These are phyloP conservation scores for Oplegnathus fasciatus DNA, from an alignment of 2,113 vertebrate species.

Conservation along the genomic window DNA sequence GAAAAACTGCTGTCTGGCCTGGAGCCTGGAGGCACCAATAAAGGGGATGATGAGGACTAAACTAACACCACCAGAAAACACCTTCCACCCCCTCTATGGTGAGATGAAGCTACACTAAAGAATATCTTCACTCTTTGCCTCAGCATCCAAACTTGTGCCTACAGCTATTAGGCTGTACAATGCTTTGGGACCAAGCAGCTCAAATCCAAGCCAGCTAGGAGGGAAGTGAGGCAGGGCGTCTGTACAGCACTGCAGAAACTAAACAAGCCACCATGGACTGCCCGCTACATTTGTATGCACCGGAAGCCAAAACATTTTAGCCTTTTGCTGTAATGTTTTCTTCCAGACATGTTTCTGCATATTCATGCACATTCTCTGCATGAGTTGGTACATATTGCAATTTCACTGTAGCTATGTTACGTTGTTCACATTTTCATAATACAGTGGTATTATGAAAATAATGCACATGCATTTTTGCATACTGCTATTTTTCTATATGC, in stretches of 20 bases:
- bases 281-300: constrained; percentile 12
- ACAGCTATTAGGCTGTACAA: constrained; percentile 27
- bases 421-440: constrained; percentile 15
- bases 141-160: constrained; percentile 36
- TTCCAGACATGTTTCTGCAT: constrained; percentile 15
- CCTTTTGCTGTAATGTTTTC: constrained; percentile 29
- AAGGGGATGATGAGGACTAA: constrained; percentile 17
- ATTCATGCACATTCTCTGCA: constrained; percentile 28
- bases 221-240: constrained; percentile 15
- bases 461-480: constrained; percentile 8
- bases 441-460: constrained; percentile 5
- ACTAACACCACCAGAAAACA: constrained; percentile 25
- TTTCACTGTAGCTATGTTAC: not conserved
- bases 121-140: constrained; percentile 31
- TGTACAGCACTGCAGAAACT: constrained; percentile 23
- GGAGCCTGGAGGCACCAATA: constrained; percentile 18
- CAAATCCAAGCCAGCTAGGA: not conserved
- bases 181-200: constrained; percentile 31
- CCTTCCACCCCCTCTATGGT: constrained; percentile 8
- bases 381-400: constrained; percentile 8
- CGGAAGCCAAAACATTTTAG: constrained; percentile 3
- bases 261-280: constrained; percentile 31
- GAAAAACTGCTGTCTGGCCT: constrained; percentile 18
- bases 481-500: not conserved
- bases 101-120: constrained; percentile 11